Evolutionary conservation across 64 coral and sea anemone species (phyloP).

Genomic region (Pocillopora damicornis): DNA sequence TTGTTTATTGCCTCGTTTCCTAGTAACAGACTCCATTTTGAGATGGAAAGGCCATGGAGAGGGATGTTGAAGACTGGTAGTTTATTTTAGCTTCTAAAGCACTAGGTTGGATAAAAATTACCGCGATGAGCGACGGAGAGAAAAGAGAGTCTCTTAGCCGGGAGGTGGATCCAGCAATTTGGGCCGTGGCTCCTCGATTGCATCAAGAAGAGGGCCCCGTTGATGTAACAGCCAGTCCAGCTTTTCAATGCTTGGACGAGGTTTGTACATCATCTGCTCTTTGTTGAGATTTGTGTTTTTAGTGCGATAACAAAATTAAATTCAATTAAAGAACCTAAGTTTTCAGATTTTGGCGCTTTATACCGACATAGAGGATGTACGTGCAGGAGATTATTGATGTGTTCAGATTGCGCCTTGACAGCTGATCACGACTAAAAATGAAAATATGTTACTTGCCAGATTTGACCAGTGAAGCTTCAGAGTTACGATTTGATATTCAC

Average conservation of each 20-base stretch:
- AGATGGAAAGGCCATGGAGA: neutral
- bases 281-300: neutral
- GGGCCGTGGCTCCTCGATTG: slow-evolving; percentile 89
- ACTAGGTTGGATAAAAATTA: neutral
- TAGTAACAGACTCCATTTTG: slow-evolving; percentile 27
- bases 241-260: slow-evolving; percentile 98
- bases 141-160: slow-evolving; percentile 67
- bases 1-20: slow-evolving; percentile 24
- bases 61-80: neutral
- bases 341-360: neutral
- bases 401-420: too few species aligned
- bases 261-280: slow-evolving; percentile 31
- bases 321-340: neutral
- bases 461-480: too few species aligned
- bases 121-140: slow-evolving; percentile 81
- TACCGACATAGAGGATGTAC: neutral
- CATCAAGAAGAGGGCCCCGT: slow-evolving; percentile 94
- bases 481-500: too few species aligned
- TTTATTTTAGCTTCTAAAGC: neutral
- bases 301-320: neutral
- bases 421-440: too few species aligned
- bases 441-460: too few species aligned
- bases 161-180: slow-evolving; percentile 87
- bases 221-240: slow-evolving; percentile 94
- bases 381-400: too few species aligned